These are phyloP conservation scores for Camelus bactrianus DNA, from an alignment of 2,113 vertebrate genomes.

Conservation along the genomic window DNA sequence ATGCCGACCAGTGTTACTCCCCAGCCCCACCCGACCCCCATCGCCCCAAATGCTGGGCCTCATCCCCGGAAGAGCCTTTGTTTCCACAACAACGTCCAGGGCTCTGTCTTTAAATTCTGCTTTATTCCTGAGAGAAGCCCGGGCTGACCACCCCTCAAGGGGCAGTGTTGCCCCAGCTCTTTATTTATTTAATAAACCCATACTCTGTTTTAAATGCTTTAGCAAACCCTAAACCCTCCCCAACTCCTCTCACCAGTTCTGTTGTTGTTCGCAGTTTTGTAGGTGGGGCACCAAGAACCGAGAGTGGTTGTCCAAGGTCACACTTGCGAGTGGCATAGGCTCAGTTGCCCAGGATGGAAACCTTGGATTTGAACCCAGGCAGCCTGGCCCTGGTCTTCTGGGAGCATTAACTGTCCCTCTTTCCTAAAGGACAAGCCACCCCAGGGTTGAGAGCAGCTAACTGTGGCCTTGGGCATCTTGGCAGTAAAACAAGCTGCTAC, in stretches of 20 bases:
- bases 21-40: no score
- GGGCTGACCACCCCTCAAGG: neutral
- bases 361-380: neutral
- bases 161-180: neutral
- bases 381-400: neutral
- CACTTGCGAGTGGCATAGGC: neutral
- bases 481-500: neutral
- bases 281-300: neutral
- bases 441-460: neutral
- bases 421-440: neutral
- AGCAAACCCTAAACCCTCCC: neutral
- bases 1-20: fast-evolving
- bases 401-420: neutral
- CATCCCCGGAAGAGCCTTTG: neutral
- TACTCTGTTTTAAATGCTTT: neutral
- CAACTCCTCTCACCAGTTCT: neutral
- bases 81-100: neutral
- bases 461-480: neutral
- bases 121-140: neutral
- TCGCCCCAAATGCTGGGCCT: fast-evolving
- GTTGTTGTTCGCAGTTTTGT: neutral
- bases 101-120: neutral
- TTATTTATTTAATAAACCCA: neutral
- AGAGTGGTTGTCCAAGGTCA: neutral
- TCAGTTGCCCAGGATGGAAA: neutral